Evolutionary conservation across 2,113 vertebrate species (phyloP).

Genomic region (Lophius piscatorius): DNA sequence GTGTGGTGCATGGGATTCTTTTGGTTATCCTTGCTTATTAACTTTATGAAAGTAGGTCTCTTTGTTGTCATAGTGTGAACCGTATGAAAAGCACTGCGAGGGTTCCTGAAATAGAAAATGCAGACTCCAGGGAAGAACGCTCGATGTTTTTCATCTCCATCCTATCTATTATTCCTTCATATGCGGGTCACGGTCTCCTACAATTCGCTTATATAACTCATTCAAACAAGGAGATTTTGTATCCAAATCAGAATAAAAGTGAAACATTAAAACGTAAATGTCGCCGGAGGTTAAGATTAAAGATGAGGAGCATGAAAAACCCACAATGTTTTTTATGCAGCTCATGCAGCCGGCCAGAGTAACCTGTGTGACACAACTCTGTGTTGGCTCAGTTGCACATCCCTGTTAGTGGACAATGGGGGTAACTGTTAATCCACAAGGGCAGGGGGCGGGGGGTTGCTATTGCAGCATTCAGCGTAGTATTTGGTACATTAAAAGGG

Average conservation of each 20-base stretch:
- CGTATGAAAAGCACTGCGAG: no score
- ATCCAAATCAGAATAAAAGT: slow-evolving; percentile 3
- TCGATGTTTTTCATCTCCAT: no score
- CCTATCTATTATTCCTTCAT: no score
- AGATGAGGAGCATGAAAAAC: neutral
- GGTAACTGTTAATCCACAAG: slow-evolving; percentile 27
- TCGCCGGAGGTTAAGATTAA: neutral
- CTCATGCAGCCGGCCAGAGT: slow-evolving; percentile 29
- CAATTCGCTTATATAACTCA: no score
- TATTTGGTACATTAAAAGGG: slow-evolving; percentile 20
- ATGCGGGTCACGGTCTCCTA: no score
- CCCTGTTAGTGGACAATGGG: slow-evolving; percentile 32
- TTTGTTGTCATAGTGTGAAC: no score
- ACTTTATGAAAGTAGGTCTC: no score
- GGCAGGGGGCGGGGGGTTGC: slow-evolving; percentile 27
- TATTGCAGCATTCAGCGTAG: slow-evolving; percentile 25
- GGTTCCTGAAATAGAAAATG: no score
- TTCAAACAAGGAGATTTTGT: no score
- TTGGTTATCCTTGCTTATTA: no score
- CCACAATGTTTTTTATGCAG: slow-evolving; percentile 35
- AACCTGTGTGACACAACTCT: slow-evolving; percentile 29
- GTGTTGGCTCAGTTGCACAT: slow-evolving; percentile 43
- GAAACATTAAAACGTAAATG: neutral
- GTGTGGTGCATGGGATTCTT: no score
- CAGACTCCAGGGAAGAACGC: no score